Percentiles rank a stretch among this genome's conserved stretches.
These are phyloP conservation scores for Premnoplex brunnescens DNA, from an alignment of 2,797 vertebrate species.

Conservation along the genomic window DNA sequence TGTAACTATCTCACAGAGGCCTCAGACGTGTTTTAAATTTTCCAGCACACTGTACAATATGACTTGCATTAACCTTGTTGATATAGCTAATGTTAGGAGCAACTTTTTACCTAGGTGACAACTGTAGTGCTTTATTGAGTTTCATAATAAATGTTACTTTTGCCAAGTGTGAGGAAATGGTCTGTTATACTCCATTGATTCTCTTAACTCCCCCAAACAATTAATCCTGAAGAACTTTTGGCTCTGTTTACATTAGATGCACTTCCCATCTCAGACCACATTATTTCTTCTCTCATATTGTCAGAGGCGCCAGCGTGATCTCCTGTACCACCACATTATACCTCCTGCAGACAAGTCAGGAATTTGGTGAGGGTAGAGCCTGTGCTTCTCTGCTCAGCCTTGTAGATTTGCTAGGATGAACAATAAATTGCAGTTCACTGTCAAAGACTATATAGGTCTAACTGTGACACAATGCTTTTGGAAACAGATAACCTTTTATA, in stretches of 20 bases:
- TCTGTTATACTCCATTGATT: neutral
- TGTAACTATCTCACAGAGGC: neutral
- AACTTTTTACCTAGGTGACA: neutral
- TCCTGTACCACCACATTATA: neutral
- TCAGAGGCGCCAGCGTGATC: neutral
- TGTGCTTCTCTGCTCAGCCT: neutral
- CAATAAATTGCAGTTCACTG: neutral
- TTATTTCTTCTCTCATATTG: neutral
- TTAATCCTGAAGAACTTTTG: neutral
- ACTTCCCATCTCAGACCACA: neutral
- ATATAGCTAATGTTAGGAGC: neutral
- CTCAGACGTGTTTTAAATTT: neutral
- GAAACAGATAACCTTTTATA: neutral
- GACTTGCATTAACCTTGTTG: neutral
- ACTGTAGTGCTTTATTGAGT: neutral
- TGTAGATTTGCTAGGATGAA: neutral
- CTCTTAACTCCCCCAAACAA: neutral
- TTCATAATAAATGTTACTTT: neutral
- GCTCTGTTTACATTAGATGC: neutral
- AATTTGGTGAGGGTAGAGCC: neutral
- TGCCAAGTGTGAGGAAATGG: neutral
- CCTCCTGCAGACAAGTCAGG: neutral
- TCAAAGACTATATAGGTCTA: neutral
- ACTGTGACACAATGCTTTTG: neutral
- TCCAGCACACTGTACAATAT: neutral